phyloP scores from a whole-genome alignment of 2,113 vertebrate species.

The Sisor rabdophorus region DNA sequence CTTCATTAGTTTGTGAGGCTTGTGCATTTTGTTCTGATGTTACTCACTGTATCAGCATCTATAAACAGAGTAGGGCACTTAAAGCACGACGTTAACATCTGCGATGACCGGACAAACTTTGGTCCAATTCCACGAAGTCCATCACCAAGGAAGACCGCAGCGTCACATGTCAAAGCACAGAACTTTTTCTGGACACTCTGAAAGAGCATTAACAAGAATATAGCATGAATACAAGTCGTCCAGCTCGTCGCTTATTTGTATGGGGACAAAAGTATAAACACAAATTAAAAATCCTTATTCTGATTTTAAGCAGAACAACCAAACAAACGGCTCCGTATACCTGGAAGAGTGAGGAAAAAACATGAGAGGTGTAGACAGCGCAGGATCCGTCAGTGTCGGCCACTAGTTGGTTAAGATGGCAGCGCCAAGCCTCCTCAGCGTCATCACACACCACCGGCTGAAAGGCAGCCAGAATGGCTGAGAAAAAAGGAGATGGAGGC shows the following conservation, averaged over 20 bases:
- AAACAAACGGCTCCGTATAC: slow-evolving; percentile 56
- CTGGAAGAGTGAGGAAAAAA: slow-evolving; percentile 98
- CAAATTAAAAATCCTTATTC: background rate
- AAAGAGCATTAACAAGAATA: slow-evolving; percentile 4
- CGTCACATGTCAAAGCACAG: slow-evolving; percentile 92
- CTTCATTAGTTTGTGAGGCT: background rate
- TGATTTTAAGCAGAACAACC: background rate
- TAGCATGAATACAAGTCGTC: slow-evolving; percentile 15
- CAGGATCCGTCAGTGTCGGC: slow-evolving; percentile 90
- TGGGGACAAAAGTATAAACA: no score
- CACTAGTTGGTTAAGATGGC: slow-evolving; percentile 93
- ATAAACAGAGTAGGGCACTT: slow-evolving; percentile 95
- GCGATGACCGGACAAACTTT: slow-evolving; percentile 92
- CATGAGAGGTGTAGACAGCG: slow-evolving; percentile 96
- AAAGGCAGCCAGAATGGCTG: slow-evolving; percentile 92
- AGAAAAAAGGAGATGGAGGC: slow-evolving; percentile 91
- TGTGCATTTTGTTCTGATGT: background rate
- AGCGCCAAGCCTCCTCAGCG: slow-evolving; percentile 85
- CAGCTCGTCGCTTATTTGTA: background rate
- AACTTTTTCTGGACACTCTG: slow-evolving; percentile 97
- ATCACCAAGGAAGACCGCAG: slow-evolving; percentile 90
- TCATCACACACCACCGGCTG: slow-evolving; percentile 89
- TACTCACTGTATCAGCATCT: slow-evolving; percentile 93
- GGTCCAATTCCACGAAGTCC: slow-evolving; percentile 91
- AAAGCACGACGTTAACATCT: slow-evolving; percentile 91